Evolutionary conservation across 2,797 vertebrate genomes (phyloP), one percentile per base, ranked within the genome.

Genomic region (Sebastolobus altivelis): DNA sequence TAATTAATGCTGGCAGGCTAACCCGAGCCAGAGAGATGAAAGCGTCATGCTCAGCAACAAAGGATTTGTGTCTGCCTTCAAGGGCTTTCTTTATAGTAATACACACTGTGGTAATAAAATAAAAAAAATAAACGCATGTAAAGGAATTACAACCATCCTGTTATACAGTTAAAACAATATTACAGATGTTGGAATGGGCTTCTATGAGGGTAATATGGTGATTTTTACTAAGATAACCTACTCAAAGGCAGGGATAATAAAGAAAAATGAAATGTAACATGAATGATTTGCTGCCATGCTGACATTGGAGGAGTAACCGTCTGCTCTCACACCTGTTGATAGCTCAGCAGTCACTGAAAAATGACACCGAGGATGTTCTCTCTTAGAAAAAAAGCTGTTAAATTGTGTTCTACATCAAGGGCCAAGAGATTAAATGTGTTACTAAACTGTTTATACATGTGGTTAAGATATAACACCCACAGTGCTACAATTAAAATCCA

Each of bases 241-340:
- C 20, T 25, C 52, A 56, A 29, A 43, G 12, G 11, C 12, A 69
- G 65, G 5, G 9, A 33, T 12, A 8, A 55, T 8, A 40, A n/a
- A 52, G 4, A 38, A 7, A 46, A 22, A 1, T 8, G 2, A 22
- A 12, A 14, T 10, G 8, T 11, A 20, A 31, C 27, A 65, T 40
- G 6, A 55, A 10, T 38, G 73, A 52, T 35, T 9, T 71, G 37
- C 11, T 16, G 33, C 3, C 33, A 37, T 20, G 40, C 43, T 69
- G 72, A 66, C 60, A 85, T 18, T 37, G 65, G 46, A 62, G 38
- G 8, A 67, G 37, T 66, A 40, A 27, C 60, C 22, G 75, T 54
- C 49, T 65, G 69, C 59, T 20, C 69, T 72, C 84, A 83, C 92
- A 95, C 93, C 89, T 93, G 94, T 93, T 58, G 35, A 43, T 2